Percentiles rank a stretch among this genome's conserved stretches.
phyloP scores from a whole-genome alignment of 2,113 vertebrate species.

The Corvus hawaiiensis region DNA sequence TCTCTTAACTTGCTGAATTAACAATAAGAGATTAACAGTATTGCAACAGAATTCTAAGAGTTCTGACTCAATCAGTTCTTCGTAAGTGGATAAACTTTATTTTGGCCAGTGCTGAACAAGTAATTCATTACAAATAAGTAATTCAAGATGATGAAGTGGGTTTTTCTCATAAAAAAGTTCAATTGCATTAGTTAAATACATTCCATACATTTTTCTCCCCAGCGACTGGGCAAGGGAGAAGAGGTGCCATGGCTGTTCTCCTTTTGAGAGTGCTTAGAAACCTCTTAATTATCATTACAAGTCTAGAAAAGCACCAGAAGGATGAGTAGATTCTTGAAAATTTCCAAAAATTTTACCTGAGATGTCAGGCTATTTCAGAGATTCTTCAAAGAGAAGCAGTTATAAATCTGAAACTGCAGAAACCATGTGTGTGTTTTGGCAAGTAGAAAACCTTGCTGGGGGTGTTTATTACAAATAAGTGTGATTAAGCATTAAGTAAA shows the following conservation, averaged over 20 bases:
- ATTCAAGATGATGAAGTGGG: conserved; percentile 23
- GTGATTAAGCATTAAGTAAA: not conserved
- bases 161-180: not conserved
- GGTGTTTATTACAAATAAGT: not conserved
- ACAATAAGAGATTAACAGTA: conserved; percentile 1
- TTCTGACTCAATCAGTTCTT: conserved; percentile 13
- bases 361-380: not conserved
- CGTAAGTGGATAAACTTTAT: conserved; percentile 47
- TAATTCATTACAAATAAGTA: conserved; percentile 30
- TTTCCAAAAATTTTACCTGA: not conserved
- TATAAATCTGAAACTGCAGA: not conserved
- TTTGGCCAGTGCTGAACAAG: not conserved
- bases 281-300: not conserved
- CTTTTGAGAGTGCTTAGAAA: not conserved
- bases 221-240: not conserved
- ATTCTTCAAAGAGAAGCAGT: not conserved
- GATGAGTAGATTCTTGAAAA: not conserved
- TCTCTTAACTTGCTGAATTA: conserved; percentile 43
- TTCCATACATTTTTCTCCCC: conserved; percentile 32
- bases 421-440: not conserved
- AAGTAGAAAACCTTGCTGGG: not conserved
- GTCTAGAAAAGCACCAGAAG: not conserved
- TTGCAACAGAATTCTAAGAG: not conserved
- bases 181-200: conserved; percentile 2
- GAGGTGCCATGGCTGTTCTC: not conserved